Conservation (phyloP, 2,797 vertebrate genomes). For the Mus spretus region DNA sequence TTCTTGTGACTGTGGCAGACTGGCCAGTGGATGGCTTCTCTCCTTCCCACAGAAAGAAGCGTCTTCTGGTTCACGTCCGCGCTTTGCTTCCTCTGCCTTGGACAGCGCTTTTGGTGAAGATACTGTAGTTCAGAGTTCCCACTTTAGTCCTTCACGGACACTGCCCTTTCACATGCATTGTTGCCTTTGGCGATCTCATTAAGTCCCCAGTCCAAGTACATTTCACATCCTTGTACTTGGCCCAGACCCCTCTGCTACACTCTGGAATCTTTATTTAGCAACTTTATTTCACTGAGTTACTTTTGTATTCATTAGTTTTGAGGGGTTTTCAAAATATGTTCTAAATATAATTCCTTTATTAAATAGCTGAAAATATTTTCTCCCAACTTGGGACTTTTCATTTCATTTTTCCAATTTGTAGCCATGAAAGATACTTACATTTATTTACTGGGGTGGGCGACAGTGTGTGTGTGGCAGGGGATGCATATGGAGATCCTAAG, state of each 20-base stretch:
- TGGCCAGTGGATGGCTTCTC: not conserved
- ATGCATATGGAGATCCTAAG: not conserved
- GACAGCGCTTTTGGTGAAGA: not conserved
- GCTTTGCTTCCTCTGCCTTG: not conserved
- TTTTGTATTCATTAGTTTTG: not conserved
- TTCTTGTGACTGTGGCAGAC: not conserved
- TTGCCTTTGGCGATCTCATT: not conserved
- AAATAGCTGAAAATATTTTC: not conserved
- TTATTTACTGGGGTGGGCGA: not conserved
- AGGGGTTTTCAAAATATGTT: not conserved
- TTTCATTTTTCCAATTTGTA: not conserved
- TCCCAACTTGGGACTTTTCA: not conserved
- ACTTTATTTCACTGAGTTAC: slow-evolving; percentile 12
- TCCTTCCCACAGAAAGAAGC: not conserved
- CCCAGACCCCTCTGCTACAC: not conserved
- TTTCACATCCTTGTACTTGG: not conserved
- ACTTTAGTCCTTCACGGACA: not conserved
- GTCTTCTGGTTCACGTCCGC: not conserved
- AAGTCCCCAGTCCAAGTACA: not conserved
- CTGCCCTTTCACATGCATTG: not conserved
- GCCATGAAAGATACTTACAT: not conserved
- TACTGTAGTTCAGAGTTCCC: not conserved
- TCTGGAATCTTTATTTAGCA: not conserved
- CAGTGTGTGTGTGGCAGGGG: not conserved
- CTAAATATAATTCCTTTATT: not conserved